phyloP scores from a whole-genome alignment of 2,888 invertebrate species.

The Nephrotoma flavescens region DNA sequence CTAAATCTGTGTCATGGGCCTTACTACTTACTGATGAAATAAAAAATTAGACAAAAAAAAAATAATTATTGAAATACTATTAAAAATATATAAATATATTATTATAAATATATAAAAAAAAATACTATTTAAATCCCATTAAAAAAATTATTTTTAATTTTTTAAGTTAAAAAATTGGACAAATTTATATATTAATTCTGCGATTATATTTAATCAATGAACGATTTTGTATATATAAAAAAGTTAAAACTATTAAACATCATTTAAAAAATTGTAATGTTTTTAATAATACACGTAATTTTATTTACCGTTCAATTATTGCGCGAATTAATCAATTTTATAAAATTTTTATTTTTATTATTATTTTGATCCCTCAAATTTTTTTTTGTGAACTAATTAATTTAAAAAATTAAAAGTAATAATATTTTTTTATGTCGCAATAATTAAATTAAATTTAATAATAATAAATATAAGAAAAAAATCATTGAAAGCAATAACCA shows the following conservation, averaged over 20 bases:
- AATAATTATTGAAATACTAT: constrained; percentile 8
- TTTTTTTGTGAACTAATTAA: not conserved
- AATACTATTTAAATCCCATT: not conserved
- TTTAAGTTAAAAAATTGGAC: not conserved
- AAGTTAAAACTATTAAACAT: not conserved
- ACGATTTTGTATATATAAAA: not conserved
- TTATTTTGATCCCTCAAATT: constrained; percentile 35
- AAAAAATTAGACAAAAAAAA: constrained; percentile 9
- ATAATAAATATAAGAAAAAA: constrained; percentile 9
- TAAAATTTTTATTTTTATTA: constrained; percentile 16
- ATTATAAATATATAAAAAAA: not conserved
- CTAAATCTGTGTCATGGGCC: constrained; percentile 15
- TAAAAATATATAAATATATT: constrained; percentile 9
- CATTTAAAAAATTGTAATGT: not conserved
- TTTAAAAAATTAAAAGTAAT: constrained; percentile 24
- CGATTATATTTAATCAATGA: not conserved
- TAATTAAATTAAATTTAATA: constrained; percentile 7
- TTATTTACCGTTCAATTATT: not conserved
- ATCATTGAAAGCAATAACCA: constrained; percentile 13
- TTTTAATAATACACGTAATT: not conserved
- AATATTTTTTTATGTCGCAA: constrained; percentile 4
- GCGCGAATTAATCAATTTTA: not conserved
- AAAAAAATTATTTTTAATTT: constrained; percentile 1
- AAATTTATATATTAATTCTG: not conserved
- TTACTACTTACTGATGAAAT: constrained; percentile 14